phyloP scores from a whole-genome alignment of 2,888 invertebrate genomes.

The Yponomeuta malinellus region DNA sequence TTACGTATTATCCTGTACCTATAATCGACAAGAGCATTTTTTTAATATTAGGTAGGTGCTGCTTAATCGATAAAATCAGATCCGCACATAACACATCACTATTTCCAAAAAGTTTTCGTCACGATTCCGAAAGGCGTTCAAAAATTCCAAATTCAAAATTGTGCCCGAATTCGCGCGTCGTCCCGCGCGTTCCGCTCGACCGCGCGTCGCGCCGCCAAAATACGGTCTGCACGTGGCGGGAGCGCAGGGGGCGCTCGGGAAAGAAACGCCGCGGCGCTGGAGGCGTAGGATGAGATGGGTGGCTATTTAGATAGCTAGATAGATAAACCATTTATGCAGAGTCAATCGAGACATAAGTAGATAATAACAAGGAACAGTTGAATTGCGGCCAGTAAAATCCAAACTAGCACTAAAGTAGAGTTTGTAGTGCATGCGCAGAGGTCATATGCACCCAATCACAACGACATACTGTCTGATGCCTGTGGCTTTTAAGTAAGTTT shows the following conservation, averaged over 20 bases:
- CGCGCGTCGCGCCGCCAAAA: slow-evolving; percentile 60
- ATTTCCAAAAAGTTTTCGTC: slow-evolving; percentile 9
- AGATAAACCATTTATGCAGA: too few species aligned
- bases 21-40: too few species aligned
- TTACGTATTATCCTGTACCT: too few species aligned
- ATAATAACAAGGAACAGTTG: too few species aligned
- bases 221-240: slow-evolving; percentile 65
- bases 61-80: slow-evolving; percentile 3
- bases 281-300: slow-evolving; percentile 14
- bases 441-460: not conserved
- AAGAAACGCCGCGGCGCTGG: slow-evolving; percentile 29
- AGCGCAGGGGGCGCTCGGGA: slow-evolving; percentile 39
- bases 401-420: not conserved
- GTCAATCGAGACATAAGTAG: too few species aligned
- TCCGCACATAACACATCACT: slow-evolving; percentile 8
- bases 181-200: slow-evolving; percentile 43
- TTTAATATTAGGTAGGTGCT: too few species aligned
- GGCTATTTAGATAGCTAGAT: not conserved
- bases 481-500: too few species aligned
- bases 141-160: slow-evolving; percentile 18
- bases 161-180: slow-evolving; percentile 25
- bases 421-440: not conserved
- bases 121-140: not conserved
- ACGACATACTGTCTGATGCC: not conserved
- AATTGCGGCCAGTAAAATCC: too few species aligned